These are phyloP conservation scores for Palythoa heliodiscus DNA, from an alignment of 92 coral and sea anemone genomes.

Conservation along the genomic window DNA sequence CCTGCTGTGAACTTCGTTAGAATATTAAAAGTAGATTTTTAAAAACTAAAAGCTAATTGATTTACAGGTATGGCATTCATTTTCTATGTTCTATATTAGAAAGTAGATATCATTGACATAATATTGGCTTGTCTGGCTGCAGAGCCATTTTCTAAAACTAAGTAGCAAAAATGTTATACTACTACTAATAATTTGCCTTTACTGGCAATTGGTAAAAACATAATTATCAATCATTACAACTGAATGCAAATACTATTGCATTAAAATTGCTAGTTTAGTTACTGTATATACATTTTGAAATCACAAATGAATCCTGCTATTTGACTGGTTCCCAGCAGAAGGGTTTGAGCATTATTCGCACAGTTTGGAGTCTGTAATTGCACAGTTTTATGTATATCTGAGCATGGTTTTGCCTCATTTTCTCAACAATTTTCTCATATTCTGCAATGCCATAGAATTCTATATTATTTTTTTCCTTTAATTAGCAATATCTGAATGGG, in stretches of 20 bases:
- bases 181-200: conserved; percentile 4
- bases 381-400: neutral
- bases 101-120: neutral
- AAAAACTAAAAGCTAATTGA: neutral
- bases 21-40: conserved; percentile 26
- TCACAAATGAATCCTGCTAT: too few species aligned
- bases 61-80: conserved; percentile 21
- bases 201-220: conserved; percentile 1
- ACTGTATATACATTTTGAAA: too few species aligned
- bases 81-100: conserved; percentile 11
- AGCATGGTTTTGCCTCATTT: neutral
- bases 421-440: conserved; percentile 2
- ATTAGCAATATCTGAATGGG: neutral
- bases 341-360: neutral
- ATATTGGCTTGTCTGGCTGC: conserved; percentile 9
- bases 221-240: neutral
- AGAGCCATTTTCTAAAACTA: conserved; percentile 13
- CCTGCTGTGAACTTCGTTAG: conserved; percentile 17
- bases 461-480: conserved; percentile 5
- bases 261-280: neutral
- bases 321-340: too few species aligned
- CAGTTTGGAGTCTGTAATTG: conserved; percentile 1
- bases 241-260: neutral
- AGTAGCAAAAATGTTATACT: neutral
- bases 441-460: conserved; percentile 2